These are phyloP conservation scores for Drosophila nannoptera DNA, from an alignment of 1,140 invertebrate species.

Conservation along the genomic window DNA sequence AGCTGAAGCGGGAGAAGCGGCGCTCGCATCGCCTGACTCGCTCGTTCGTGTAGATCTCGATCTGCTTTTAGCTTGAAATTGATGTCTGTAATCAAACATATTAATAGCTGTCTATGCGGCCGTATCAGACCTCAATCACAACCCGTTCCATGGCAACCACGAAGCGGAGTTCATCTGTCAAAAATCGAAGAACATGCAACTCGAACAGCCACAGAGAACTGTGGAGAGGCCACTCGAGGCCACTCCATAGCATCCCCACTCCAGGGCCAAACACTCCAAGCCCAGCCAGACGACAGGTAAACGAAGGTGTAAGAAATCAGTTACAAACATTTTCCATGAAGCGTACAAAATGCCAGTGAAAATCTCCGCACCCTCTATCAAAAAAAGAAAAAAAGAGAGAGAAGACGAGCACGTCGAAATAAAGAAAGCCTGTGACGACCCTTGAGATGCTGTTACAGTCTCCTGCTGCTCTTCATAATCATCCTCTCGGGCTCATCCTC, in stretches of 20 bases:
- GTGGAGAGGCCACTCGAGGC: constrained; percentile 52
- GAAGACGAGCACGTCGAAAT: constrained; percentile 15
- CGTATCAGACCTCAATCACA: constrained; percentile 61
- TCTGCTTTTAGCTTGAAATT: constrained; percentile 41
- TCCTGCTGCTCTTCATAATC: constrained; percentile 55
- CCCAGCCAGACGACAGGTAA: constrained; percentile 52
- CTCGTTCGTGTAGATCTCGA: constrained; percentile 9
- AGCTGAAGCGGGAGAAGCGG: constrained; percentile 10
- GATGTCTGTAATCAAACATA: constrained; percentile 73
- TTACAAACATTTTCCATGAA: constrained; percentile 67
- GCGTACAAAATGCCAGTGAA: constrained; percentile 69
- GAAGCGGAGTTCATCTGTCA: constrained; percentile 66
- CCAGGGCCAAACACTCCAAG: constrained; percentile 4
- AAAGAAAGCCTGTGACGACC: constrained; percentile 41
- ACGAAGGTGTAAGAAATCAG: constrained; percentile 72
- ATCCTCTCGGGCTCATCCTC: constrained; percentile 28
- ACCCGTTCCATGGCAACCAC: constrained; percentile 18
- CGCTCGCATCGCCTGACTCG: neutral
- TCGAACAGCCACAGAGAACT: constrained; percentile 46
- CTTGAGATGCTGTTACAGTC: constrained; percentile 43
- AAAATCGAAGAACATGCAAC: constrained; percentile 74
- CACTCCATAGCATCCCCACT: constrained; percentile 36
- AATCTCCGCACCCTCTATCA: constrained; percentile 59
- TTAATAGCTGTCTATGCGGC: constrained; percentile 61
- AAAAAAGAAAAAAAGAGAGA: constrained; percentile 43